Base-by-base conservation (phyloP, 1,140 invertebrate species). In the Littorina saxatilis region DNA sequence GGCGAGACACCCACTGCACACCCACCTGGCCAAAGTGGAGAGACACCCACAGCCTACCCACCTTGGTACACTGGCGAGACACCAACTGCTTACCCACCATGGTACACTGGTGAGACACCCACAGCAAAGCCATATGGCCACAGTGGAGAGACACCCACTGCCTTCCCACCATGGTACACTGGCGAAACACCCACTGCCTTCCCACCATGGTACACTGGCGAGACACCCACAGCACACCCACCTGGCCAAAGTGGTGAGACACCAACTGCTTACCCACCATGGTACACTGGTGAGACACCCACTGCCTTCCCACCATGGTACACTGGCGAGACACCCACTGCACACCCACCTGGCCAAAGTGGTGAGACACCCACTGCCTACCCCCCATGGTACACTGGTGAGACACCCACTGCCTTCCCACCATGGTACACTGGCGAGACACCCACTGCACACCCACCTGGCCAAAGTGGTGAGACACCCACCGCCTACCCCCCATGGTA, bases 161-260 rank as follows among this genome's bases (percentile, higher is more conserved):
- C 70, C 29, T 43, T 50, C 20, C 80, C 68, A 27, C 75, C 70
- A 7, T 43, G 61, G 39, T 68, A 55, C 75, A 58, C 58, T 55
- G 84, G 79, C 2, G n/a, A 63, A 13, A 82, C 76, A 35, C 63
- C 82, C 35, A 85, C 80, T 43, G 68, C 66, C 35, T 35, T 37
- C 29, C 81, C 68, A 50, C 78, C 70, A 5, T 29, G 47, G 27
- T 68, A 55, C 75, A 58, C 58, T n/a, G 84, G 79, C 0, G 61
- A 58, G 13, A 63, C 61, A 4, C 77, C 72, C n/a, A 80, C 77
- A 29, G 73, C 40, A 3, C 37, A 63, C 20, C 78, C 76, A 37
- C 77, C 77, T 47, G 35, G 63, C 15, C 29, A 52, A 39, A 52
- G 40, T 23, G 70, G 63, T 15, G 27, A 58, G 4, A 27, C 23